Evolutionary conservation across 2,113 vertebrate genomes (phyloP), one percentile per base, ranked within the genome.

Genomic region (Hystrix brachyura): DNA sequence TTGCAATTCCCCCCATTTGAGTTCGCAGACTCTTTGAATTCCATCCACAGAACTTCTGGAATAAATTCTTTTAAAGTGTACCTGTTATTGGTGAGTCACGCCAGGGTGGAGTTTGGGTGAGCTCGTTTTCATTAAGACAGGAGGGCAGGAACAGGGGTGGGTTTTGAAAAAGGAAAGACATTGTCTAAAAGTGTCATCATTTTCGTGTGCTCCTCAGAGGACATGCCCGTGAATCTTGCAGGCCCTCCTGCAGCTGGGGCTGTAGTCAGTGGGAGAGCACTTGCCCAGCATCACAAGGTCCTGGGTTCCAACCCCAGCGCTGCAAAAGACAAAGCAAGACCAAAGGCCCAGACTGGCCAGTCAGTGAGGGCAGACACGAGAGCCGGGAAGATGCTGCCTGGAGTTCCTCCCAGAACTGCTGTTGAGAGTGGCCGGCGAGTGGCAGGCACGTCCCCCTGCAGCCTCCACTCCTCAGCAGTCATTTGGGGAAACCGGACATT

Each of bases 381-480:
- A 5, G 7, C 27, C 18, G 0, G 7, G 48, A 23, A 8, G 88
- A 80, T 32, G 10, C 4, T 90, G 67, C 67, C 9, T 1, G 1
- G 29, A 27, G 13, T 3, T 57, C 15, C 38, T 46, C 51, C 5
- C 34, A 6, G 19, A 3, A 12, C 43, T 82, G 32, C 21, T 46
- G 59, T 46, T 18, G 4, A n/a, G 81, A 57, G 32, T 0, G 23
- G 19, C 48, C 19, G 57, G 71, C 60, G 9, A 57, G 43, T 51
- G 46, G 8, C 1, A 1, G 13, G 1, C 38, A 38, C 38, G 34
- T 3, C 29, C 27, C 53, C 19, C 34, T 25, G 34, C 62, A 11
- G 17, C 8, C 53, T 55, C 1, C 10, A 23, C 19, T 13, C 27
- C 1, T 13, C 0, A 0, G 32, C 9, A 53, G 18, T 5, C 13